phyloP scores from a whole-genome alignment of 35 echinoderm and acorn worm genomes.

The Lytechinus pictus region DNA sequence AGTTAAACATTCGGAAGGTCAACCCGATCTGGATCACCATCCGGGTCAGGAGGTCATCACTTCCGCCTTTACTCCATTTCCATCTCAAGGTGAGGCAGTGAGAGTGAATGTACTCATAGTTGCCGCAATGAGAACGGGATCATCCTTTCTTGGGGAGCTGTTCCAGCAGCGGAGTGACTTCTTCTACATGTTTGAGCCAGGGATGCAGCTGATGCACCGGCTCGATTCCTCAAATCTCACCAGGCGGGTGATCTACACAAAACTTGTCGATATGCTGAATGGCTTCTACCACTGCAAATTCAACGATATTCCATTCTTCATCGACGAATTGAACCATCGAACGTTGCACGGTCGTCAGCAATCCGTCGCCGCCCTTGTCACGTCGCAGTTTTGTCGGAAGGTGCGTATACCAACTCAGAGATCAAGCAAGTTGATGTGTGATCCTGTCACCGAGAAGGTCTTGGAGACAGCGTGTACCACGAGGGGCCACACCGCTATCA shows the following conservation, averaged over 20 bases:
- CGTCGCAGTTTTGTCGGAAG: neutral
- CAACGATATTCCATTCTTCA: constrained; percentile 49
- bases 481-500: constrained; percentile 48
- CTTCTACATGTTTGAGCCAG: constrained; percentile 78
- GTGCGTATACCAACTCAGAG: neutral
- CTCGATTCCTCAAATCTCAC: constrained; percentile 58
- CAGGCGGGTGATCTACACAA: constrained; percentile 50
- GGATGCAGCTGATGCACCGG: constrained; percentile 51
- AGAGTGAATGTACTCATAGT: constrained; percentile 47
- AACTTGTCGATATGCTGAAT: constrained; percentile 58
- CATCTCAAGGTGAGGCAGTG: neutral
- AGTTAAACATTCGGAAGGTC: neutral
- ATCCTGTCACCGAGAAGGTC: constrained; percentile 6
- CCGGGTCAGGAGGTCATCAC: neutral
- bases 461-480: constrained; percentile 44
- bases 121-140: constrained; percentile 75
- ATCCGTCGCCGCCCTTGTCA: neutral
- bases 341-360: constrained; percentile 10
- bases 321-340: constrained; percentile 31
- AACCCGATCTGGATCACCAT: neutral
- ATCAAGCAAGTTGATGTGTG: neutral
- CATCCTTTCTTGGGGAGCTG: constrained; percentile 74
- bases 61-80: neutral
- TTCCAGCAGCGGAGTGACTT: constrained; percentile 70
- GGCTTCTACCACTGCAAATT: constrained; percentile 63